Percentiles rank a stretch among this genome's conserved stretches.
Conservation (phyloP, 2,888 invertebrate genomes). For the Melipona beecheii region DNA sequence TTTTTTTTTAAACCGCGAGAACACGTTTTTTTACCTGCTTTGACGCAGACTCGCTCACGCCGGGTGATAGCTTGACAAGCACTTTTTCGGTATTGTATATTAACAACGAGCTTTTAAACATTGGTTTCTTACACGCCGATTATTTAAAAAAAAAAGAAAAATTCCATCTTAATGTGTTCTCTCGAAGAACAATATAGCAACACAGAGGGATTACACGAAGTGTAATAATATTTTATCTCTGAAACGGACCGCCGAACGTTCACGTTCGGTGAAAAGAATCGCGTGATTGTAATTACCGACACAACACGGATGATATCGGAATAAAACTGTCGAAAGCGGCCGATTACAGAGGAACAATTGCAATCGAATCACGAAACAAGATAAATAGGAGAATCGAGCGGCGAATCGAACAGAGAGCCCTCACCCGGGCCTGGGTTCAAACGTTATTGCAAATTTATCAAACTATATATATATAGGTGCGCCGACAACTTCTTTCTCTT, state of each 20-base stretch:
- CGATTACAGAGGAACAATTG: constrained; percentile 7
- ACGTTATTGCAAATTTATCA: constrained; percentile 27
- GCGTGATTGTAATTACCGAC: not conserved
- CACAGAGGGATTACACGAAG: not conserved
- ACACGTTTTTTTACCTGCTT: not conserved
- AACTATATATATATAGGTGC: not conserved
- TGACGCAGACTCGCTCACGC: not conserved
- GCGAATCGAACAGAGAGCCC: not conserved
- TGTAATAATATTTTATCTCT: not conserved
- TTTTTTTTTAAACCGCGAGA: not conserved
- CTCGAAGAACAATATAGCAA: not conserved
- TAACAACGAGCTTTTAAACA: not conserved
- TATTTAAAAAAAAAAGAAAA: not conserved
- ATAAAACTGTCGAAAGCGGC: not conserved
- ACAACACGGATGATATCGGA: too few relatives aligned
- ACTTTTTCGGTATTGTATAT: not conserved
- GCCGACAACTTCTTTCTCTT: not conserved
- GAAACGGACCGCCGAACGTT: not conserved
- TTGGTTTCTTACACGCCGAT: not conserved
- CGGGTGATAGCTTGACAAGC: not conserved
- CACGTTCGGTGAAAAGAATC: not conserved
- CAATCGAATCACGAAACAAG: not conserved
- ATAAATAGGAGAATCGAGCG: not conserved
- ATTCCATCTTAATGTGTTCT: too few relatives aligned
- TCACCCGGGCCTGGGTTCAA: not conserved